Evolutionary conservation across 2,113 vertebrate genomes (phyloP).

Genomic region (Phyllostomus hastatus): DNA sequence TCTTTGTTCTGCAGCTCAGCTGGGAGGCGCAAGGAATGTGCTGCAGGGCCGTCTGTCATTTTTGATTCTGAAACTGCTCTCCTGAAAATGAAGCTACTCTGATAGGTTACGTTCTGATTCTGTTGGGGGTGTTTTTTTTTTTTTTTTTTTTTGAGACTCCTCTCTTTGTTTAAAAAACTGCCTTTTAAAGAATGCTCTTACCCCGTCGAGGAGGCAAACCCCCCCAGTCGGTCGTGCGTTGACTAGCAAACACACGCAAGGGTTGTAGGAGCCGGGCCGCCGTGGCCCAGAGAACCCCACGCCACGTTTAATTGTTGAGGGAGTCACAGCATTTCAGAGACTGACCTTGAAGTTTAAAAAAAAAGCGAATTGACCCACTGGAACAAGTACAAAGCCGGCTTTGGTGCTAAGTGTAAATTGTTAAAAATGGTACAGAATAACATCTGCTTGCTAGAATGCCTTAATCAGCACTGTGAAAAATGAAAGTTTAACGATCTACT

Average conservation of each 20-base stretch:
- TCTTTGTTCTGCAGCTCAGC: conserved; percentile 30
- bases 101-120: not conserved
- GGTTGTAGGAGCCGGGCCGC: not conserved
- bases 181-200: conserved; percentile 53
- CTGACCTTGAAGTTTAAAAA: conserved; percentile 83
- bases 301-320: conserved; percentile 77
- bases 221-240: conserved; percentile 39
- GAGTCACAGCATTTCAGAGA: conserved; percentile 67
- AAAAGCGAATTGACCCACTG: conserved; percentile 80
- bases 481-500: conserved; percentile 90
- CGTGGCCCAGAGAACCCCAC: conserved; percentile 71
- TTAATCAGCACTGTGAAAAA: conserved; percentile 89
- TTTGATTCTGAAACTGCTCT: conserved; percentile 59
- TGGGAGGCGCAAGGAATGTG: conserved; percentile 32
- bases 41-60: conserved; percentile 47
- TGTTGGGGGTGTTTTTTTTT: no score
- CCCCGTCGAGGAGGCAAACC: conserved; percentile 44
- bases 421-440: conserved; percentile 81
- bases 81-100: conserved; percentile 63
- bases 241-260: not conserved
- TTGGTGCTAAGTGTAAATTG: conserved; percentile 85
- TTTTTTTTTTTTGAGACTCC: not conserved
- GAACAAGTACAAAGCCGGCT: conserved; percentile 82
- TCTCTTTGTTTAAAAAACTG: conserved; percentile 33
- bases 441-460: conserved; percentile 86